phyloP scores from a whole-genome alignment of 2,113 vertebrate species.

The Corythaeola cristata region DNA sequence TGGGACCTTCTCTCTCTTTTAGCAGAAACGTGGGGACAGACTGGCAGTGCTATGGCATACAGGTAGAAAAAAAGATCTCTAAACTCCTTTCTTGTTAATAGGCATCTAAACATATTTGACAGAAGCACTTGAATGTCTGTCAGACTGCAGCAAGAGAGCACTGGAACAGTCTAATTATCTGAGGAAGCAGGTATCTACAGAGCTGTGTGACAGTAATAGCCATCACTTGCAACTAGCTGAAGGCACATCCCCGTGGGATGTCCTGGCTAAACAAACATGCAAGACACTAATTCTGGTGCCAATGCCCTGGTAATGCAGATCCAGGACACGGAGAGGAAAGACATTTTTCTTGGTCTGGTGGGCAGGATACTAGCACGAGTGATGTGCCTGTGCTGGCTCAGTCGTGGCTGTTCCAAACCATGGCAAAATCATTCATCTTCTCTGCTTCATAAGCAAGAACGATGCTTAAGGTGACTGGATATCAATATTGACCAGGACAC shows the following conservation, averaged over 20 bases:
- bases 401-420: accelerated
- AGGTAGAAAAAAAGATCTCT: background rate
- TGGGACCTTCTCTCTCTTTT: background rate
- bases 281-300: background rate
- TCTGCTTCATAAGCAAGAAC: background rate
- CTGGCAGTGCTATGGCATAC: background rate
- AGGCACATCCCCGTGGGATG: background rate
- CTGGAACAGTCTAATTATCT: background rate
- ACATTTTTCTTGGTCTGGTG: background rate
- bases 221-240: background rate
- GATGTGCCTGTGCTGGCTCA: accelerated
- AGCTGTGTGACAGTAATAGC: accelerated
- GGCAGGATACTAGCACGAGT: background rate
- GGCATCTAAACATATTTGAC: background rate
- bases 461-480: background rate
- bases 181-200: background rate
- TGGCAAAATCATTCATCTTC: background rate
- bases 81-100: background rate
- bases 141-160: background rate
- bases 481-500: background rate
- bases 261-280: background rate
- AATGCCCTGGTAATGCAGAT: background rate
- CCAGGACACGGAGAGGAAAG: accelerated
- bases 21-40: background rate
- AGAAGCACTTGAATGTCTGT: background rate